These are phyloP conservation scores for Temnothorax ravouxi DNA, from an alignment of 2,888 invertebrate genomes.

Conservation along the genomic window DNA sequence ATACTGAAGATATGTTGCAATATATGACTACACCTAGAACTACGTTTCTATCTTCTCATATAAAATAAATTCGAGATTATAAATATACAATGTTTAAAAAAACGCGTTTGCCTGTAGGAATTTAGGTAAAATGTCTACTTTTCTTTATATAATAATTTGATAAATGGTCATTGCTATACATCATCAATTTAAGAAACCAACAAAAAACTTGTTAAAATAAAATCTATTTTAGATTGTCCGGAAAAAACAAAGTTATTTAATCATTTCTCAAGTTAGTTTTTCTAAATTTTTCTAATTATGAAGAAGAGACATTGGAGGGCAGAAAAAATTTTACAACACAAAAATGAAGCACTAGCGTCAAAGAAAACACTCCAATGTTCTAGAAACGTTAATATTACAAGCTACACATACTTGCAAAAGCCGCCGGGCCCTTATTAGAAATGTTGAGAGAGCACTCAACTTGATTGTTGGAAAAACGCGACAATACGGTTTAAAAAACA, in stretches of 20 bases:
- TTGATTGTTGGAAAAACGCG: too few relatives aligned
- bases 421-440: constrained; percentile 40
- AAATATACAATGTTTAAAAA: background rate
- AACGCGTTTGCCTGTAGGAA: background rate
- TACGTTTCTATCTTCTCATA: background rate
- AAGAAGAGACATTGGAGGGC: background rate
- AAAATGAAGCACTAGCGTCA: background rate
- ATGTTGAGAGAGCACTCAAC: constrained; percentile 36
- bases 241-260: background rate
- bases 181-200: background rate
- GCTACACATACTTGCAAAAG: constrained; percentile 13
- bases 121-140: background rate
- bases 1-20: background rate
- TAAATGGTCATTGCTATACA: background rate
- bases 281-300: background rate
- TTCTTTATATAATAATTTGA: background rate
- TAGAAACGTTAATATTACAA: background rate
- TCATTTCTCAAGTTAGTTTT: background rate
- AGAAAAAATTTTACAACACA: background rate
- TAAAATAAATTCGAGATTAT: background rate
- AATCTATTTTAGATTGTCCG: background rate
- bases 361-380: background rate
- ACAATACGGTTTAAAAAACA: too few relatives aligned
- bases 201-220: background rate
- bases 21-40: background rate